Evolutionary conservation across 2,797 vertebrate genomes (phyloP).

Genomic region (Micropoecilia bifurca): DNA sequence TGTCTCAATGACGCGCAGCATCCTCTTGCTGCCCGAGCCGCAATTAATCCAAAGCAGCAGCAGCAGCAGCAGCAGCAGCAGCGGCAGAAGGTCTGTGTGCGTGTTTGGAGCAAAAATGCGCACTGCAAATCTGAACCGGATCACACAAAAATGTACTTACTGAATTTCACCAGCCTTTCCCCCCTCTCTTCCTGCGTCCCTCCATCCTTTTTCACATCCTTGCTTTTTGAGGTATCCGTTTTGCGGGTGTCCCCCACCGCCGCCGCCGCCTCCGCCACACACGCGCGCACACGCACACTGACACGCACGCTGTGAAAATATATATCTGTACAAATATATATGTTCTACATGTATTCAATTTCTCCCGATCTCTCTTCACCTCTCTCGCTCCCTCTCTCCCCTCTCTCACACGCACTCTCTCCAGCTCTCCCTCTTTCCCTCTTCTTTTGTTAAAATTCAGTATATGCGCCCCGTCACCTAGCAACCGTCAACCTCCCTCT

Average conservation of each 20-base stretch:
- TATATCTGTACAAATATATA: constrained; percentile 79
- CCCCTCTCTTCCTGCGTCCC: constrained; percentile 85
- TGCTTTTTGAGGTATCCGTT: constrained; percentile 85
- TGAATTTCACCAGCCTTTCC: constrained; percentile 85
- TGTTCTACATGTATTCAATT: constrained; percentile 87
- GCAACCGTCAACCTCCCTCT: constrained; percentile 87
- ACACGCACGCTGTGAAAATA: constrained; percentile 66
- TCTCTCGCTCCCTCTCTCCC: constrained; percentile 65
- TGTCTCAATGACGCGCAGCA: constrained; percentile 76
- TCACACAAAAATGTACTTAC: constrained; percentile 79
- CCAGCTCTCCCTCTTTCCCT: constrained; percentile 78
- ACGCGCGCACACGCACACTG: constrained; percentile 25
- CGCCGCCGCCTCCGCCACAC: constrained; percentile 42
- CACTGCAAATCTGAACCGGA: constrained; percentile 73
- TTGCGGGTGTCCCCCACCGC: constrained; percentile 75
- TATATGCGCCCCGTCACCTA: constrained; percentile 89
- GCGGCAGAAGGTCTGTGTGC: constrained; percentile 39
- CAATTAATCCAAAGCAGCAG: constrained; percentile 65
- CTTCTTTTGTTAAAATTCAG: constrained; percentile 91
- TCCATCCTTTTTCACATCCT: constrained; percentile 86
- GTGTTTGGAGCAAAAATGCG: constrained; percentile 49
- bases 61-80: neutral
- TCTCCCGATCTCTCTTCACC: constrained; percentile 76
- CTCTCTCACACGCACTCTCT: constrained; percentile 70
- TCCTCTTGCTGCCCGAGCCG: constrained; percentile 60